A percentile compares a stretch with the other conserved stretches of the same genome.
phyloP scores from a whole-genome alignment of 2,113 vertebrate species.

The Saimiri boliviensis region DNA sequence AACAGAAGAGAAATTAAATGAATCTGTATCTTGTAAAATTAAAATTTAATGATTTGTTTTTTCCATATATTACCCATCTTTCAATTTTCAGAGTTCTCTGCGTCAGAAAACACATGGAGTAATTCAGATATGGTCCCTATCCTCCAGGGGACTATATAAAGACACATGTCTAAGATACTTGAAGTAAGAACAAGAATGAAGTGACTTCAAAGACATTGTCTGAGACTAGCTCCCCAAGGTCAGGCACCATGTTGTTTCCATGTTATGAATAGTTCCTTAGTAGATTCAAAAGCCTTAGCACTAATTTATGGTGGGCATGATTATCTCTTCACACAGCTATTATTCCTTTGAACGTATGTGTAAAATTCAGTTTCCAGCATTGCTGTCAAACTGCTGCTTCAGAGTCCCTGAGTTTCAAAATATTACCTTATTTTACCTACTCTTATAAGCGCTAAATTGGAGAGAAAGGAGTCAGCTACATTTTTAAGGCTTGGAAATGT shows the following conservation, averaged over 20 bases:
- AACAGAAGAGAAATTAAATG: slow-evolving; percentile 21
- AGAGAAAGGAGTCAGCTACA: slow-evolving; percentile 14
- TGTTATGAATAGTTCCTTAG: slow-evolving; percentile 52
- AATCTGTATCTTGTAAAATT: not conserved
- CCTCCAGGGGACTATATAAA: slow-evolving; percentile 67
- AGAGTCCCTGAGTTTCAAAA: slow-evolving; percentile 38
- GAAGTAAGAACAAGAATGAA: slow-evolving; percentile 73
- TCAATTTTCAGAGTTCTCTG: slow-evolving; percentile 19
- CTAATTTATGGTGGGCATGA: slow-evolving; percentile 52
- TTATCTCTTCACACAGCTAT: slow-evolving; percentile 10
- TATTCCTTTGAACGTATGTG: slow-evolving; percentile 61
- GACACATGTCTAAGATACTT: slow-evolving; percentile 72
- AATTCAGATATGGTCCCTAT: slow-evolving; percentile 63
- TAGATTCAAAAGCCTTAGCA: slow-evolving; percentile 28
- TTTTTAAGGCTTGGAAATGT: slow-evolving; percentile 18
- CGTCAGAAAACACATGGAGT: slow-evolving; percentile 13
- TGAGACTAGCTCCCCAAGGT: slow-evolving; percentile 55
- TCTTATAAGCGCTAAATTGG: not conserved
- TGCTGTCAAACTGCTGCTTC: not conserved
- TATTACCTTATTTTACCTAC: not conserved
- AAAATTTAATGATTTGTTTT: not conserved
- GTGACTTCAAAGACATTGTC: slow-evolving; percentile 73
- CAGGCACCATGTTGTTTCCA: slow-evolving; percentile 51
- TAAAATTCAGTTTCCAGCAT: slow-evolving; percentile 12
- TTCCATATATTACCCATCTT: not conserved